Conservation (phyloP, 1,140 invertebrate species). For the Nomia melanderi region DNA sequence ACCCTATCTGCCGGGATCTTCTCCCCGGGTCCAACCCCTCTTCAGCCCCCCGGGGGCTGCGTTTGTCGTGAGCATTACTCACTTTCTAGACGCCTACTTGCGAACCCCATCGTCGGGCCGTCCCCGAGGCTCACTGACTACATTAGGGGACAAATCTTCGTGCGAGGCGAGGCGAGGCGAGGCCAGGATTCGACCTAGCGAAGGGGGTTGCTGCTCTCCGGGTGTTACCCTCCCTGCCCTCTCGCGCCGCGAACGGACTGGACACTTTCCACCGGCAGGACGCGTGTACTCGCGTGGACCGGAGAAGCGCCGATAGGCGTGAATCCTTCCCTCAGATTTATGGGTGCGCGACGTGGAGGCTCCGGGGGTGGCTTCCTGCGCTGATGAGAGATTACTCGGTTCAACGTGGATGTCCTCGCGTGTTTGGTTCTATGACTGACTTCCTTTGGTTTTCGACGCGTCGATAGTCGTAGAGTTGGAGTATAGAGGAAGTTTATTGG, state of each 20-base stretch:
- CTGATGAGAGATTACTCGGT: background rate
- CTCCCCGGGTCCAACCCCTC: constrained; percentile 57
- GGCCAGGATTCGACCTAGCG: constrained; percentile 28
- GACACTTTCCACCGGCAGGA: constrained; percentile 44
- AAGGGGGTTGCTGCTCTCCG: constrained; percentile 3
- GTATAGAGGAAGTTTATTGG: too few relatives aligned
- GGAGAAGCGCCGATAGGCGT: constrained; percentile 32
- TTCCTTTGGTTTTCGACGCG: too few relatives aligned
- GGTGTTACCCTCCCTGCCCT: background rate
- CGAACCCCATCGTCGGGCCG: constrained; percentile 64
- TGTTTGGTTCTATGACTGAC: too few relatives aligned
- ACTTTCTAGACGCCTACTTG: constrained; percentile 79
- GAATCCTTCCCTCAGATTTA: constrained; percentile 44
- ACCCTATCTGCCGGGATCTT: constrained; percentile 80
- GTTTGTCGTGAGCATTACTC: constrained; percentile 82
- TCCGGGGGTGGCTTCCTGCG: background rate
- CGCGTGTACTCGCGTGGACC: constrained; percentile 17
- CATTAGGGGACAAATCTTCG: constrained; percentile 81
- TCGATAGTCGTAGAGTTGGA: too few relatives aligned
- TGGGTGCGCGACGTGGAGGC: background rate
- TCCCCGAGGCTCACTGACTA: constrained; percentile 77
- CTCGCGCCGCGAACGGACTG: constrained; percentile 16
- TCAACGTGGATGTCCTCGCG: background rate
- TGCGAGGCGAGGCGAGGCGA: constrained; percentile 61
- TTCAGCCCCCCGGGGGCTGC: constrained; percentile 73